phyloP scores from a whole-genome alignment of 2,113 vertebrate genomes.

The Caranx ignobilis region DNA sequence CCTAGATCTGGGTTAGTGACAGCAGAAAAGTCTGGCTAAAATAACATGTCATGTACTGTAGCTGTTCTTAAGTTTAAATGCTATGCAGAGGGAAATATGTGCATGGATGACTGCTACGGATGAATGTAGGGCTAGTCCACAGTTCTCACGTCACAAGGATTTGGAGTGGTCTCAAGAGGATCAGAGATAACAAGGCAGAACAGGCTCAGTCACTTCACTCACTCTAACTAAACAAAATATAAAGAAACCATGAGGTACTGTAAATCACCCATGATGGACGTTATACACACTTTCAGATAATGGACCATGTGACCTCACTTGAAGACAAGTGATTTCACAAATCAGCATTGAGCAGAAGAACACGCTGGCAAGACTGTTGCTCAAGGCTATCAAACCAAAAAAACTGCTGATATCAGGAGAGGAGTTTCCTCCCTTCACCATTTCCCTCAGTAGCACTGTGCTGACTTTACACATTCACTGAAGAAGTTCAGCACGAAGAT shows the following conservation, averaged over 20 bases:
- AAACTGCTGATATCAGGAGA: conserved; percentile 74
- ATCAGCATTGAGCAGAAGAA: conserved; percentile 12
- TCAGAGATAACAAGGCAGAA: conserved; percentile 4
- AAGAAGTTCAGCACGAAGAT: conserved; percentile 13
- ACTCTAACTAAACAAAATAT: neutral
- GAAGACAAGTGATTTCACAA: conserved; percentile 47
- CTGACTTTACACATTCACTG: conserved; percentile 60
- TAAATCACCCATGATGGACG: neutral
- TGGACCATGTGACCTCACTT: neutral
- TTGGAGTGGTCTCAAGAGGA: neutral
- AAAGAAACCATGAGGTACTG: neutral
- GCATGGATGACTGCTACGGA: neutral
- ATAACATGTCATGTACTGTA: neutral
- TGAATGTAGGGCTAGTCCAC: conserved; percentile 2
- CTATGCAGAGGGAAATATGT: neutral
- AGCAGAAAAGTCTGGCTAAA: neutral
- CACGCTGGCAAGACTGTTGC: conserved; percentile 3
- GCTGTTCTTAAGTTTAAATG: neutral
- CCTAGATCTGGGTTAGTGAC: neutral
- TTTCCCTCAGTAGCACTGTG: conserved; percentile 49
- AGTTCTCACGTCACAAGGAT: conserved; percentile 17
- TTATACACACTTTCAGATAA: conserved; percentile 5
- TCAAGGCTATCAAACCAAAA: conserved; percentile 35
- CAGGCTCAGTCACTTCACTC: neutral
- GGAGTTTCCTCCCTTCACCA: conserved; percentile 57